Evolutionary conservation across 2,888 invertebrate species (phyloP).

Genomic region (Neocrepidodera transversa): DNA sequence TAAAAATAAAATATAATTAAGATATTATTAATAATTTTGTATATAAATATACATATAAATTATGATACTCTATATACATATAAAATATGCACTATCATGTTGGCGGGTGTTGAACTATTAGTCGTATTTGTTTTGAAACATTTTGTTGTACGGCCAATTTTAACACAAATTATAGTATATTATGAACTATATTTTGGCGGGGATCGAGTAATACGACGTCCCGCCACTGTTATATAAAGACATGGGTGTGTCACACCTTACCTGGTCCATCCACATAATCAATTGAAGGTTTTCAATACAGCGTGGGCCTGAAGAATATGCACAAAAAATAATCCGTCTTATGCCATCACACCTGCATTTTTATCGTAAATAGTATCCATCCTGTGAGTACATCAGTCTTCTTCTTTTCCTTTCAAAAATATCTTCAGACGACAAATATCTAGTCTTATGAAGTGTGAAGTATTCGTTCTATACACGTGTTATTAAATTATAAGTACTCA

Average conservation of each 20-base stretch:
- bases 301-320: slow-evolving; percentile 48
- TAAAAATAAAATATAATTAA: too few relatives aligned
- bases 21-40: too few relatives aligned
- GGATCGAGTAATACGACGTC: not conserved
- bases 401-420: slow-evolving; percentile 14
- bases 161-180: too few relatives aligned
- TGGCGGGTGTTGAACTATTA: too few relatives aligned
- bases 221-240: slow-evolving; percentile 34
- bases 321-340: slow-evolving; percentile 49
- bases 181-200: too few relatives aligned
- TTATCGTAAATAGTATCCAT: slow-evolving; percentile 22
- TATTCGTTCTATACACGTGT: slow-evolving; percentile 21
- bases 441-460: slow-evolving; percentile 26
- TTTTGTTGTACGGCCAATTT: too few relatives aligned
- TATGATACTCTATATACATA: too few relatives aligned
- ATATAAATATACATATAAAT: too few relatives aligned
- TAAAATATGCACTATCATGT: too few relatives aligned
- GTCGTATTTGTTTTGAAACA: too few relatives aligned
- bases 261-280: slow-evolving; percentile 47
- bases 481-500: slow-evolving; percentile 25
- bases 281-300: slow-evolving; percentile 47
- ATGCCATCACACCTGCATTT: slow-evolving; percentile 43
- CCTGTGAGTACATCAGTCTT: slow-evolving; percentile 14
- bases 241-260: slow-evolving; percentile 46
- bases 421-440: slow-evolving; percentile 19